Conservation (phyloP, 2,113 vertebrate species). For the Nipponia nippon region DNA sequence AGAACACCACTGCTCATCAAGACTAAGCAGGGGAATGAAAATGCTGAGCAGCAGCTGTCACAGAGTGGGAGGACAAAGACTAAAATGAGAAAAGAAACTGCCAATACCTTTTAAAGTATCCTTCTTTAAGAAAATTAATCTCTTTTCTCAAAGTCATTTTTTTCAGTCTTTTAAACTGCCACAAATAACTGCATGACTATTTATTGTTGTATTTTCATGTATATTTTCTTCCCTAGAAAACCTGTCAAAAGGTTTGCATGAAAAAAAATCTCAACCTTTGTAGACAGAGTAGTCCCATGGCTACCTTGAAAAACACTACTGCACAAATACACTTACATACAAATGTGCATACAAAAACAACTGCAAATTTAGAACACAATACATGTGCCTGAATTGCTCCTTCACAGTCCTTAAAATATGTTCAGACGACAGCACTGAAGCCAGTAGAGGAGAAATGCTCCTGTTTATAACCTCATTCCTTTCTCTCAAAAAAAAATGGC, state of each 20-base stretch:
- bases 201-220: neutral
- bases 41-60: slow-evolving; percentile 5
- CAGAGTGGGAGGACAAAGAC: neutral
- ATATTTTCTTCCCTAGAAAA: neutral
- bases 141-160: neutral
- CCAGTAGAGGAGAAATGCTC: neutral
- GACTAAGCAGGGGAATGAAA: neutral
- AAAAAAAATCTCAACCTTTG: neutral
- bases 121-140: neutral
- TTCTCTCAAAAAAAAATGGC: neutral
- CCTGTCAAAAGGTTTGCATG: neutral
- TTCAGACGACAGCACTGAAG: neutral
- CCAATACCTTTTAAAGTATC: neutral
- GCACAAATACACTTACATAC: neutral
- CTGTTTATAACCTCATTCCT: neutral
- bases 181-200: neutral
- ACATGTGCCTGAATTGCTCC: neutral
- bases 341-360: rapidly evolving
- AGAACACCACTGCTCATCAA: neutral
- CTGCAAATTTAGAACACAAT: neutral
- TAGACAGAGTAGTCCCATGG: neutral
- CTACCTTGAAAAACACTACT: neutral
- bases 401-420: neutral
- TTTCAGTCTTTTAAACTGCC: neutral
- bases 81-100: neutral